Evolutionary conservation across 2,113 vertebrate genomes (phyloP), one percentile per base, ranked within the genome.

Genomic region (Cavia porcellus): DNA sequence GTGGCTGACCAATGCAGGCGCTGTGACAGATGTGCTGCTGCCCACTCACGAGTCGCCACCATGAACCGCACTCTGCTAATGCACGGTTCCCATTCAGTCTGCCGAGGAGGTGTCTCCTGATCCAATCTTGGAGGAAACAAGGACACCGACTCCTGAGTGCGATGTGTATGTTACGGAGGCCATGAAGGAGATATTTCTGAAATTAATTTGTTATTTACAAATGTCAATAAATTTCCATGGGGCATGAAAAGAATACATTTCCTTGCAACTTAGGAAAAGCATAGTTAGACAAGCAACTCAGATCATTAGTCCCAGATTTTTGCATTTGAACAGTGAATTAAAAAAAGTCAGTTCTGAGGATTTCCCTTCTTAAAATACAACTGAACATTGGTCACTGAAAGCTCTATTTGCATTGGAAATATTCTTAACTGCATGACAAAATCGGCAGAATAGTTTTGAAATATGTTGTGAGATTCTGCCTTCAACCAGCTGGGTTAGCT

Each of bases 131-230:
- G 38, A 70, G 50, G 75, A 91, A 82, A 72, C 15, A 52, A 59
- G 17, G 20, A 5, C 13, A n/a, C n/a, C 5, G 20, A 42, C 11
- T 8, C 7, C 28, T 50, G 62, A 61, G 38, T 5, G 24, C 19
- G 45, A 25, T 2, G 25, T 4, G 8, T 86, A 50, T 90, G 50
- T 5, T 35, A 28, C 30, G 82, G 52, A 38, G 66, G 32, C 14
- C 7, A 32, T 30, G 77, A 70, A 52, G 94, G 66, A 89, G n/a
- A 45, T 0, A 19, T 15, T 28, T 59, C 42, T 61, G 47, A 85
- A 89, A 89, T 50, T 86, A 75, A 68, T 68, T 45, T 89, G 14
- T 25, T 86, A 47, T 61, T 82, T 72, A 30, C 9, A 96, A 66
- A 45, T 82, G 19, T 20, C 50, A 68, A n/a, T 30, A 62, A 6